Evolutionary conservation across 2,113 vertebrate genomes (phyloP), one percentile per base, ranked within the genome.

Genomic region (Odobenus rosmarus): DNA sequence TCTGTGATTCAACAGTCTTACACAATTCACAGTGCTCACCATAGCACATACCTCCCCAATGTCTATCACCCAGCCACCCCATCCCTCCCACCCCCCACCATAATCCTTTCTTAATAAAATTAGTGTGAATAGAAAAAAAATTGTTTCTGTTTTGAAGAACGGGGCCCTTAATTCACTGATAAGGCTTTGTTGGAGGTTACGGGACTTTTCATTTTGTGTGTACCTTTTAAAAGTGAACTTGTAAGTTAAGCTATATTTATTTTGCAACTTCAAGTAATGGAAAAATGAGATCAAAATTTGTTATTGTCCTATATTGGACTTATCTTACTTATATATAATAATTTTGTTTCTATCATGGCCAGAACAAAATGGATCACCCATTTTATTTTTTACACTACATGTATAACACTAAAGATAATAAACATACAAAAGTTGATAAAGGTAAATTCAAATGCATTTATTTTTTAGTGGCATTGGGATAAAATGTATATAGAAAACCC

Each of bases 51-150:
- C 46, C 46, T 46, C 46, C 46, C 46, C 7, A 9, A 46, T 46
- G 46, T 46, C 46, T 46, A 46, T 46, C 46, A 46, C 7, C 46
- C 46, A 46, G 46, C 46, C 46, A 46, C 46, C 46, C 46, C 46
- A 46, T 46, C 7, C 46, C 46, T 46, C 46, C 46, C 46, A 46
- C 46, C 46, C 46, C 46, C 46, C 46, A 2, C 59, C 9, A 59
- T 14, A 36, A 77, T 51, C 26, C 11, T 95, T 51, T 81, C 69
- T 95, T 72, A 84, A 74, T 46, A 81, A 91, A 96, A 85, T 61
- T 59, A 18, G 8, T 33, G 4, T 76, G 7, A 61, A 69, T 42
- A 67, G 90, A 76, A 85, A 69, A n/a, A 80, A 33, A 39, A 53
- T 55, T 19, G 5, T 16, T 69, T 85, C 64, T 49, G 12, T 88